phyloP scores from a whole-genome alignment of 2,888 invertebrate genomes.

The Junonia oenone region DNA sequence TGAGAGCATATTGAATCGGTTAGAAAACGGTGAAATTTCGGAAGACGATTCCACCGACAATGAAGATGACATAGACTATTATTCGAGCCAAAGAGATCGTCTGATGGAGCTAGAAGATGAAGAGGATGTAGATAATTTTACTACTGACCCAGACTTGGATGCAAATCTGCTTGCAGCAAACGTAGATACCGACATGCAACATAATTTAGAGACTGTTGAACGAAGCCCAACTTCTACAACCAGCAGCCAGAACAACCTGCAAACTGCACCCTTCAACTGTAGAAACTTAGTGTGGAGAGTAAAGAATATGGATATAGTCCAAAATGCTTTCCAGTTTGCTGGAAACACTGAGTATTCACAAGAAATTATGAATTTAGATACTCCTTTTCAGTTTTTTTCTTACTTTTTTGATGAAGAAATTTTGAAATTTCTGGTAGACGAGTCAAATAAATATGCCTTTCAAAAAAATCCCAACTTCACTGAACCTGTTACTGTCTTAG shows the following conservation, averaged over 20 bases:
- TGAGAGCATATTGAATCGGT: conserved; percentile 36
- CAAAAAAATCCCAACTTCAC: conserved; percentile 39
- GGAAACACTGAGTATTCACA: conserved; percentile 37
- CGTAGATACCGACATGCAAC: conserved; percentile 30
- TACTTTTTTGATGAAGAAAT: conserved; percentile 38
- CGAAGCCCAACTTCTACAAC: conserved; percentile 25
- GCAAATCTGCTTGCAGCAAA: not conserved
- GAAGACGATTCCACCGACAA: conserved; percentile 38
- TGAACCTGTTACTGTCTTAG: conserved; percentile 36
- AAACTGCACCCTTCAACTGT: conserved; percentile 38
- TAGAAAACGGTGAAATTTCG: conserved; percentile 39
- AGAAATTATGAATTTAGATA: conserved; percentile 38
- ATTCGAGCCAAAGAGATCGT: conserved; percentile 38
- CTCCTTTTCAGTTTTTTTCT: conserved; percentile 40
- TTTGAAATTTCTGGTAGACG: conserved; percentile 33
- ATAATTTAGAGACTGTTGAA: conserved; percentile 39
- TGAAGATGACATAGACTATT: conserved; percentile 39
- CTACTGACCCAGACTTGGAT: conserved; percentile 33
- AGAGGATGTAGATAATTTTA: conserved; percentile 37
- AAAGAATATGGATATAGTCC: conserved; percentile 40
- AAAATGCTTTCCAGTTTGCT: conserved; percentile 36
- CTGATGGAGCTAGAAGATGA: conserved; percentile 37
- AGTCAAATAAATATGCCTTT: conserved; percentile 35
- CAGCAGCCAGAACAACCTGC: conserved; percentile 35
- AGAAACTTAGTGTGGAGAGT: conserved; percentile 39